phyloP scores from a whole-genome alignment of 2,113 vertebrate genomes.

The Neogobius melanostomus region DNA sequence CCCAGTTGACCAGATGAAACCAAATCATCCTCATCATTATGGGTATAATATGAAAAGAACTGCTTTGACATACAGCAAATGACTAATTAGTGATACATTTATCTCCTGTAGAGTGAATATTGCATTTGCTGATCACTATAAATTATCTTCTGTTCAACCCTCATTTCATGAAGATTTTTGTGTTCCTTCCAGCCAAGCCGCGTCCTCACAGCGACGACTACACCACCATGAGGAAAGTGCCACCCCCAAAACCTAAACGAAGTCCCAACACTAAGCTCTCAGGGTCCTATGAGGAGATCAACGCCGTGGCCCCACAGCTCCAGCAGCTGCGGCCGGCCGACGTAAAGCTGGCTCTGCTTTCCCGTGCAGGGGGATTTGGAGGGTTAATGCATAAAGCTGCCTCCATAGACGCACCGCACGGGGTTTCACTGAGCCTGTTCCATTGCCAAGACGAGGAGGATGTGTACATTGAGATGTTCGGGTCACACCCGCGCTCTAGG shows the following conservation, averaged over 20 bases:
- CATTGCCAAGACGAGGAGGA: constrained; percentile 82
- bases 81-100: no score
- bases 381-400: constrained; percentile 71
- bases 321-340: constrained; percentile 78
- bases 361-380: constrained; percentile 65
- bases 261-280: constrained; percentile 94
- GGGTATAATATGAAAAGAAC: neutral
- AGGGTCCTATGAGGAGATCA: constrained; percentile 94
- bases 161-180: constrained; percentile 5
- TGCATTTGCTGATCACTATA: no score
- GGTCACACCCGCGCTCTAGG: constrained; percentile 75
- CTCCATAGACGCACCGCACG: constrained; percentile 75
- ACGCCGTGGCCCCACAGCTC: constrained; percentile 65
- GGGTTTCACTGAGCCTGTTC: constrained; percentile 69
- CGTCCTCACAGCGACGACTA: constrained; percentile 97
- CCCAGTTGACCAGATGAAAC: neutral
- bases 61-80: no score
- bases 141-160: no score
- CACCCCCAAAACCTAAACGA: constrained; percentile 93
- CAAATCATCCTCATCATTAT: neutral
- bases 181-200: constrained; percentile 80
- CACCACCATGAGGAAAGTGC: constrained; percentile 94
- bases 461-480: constrained; percentile 95
- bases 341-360: constrained; percentile 72
- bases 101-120: no score